Base-by-base conservation (phyloP, 1,140 invertebrate genomes). In the Hylaeus anthracinus region DNA sequence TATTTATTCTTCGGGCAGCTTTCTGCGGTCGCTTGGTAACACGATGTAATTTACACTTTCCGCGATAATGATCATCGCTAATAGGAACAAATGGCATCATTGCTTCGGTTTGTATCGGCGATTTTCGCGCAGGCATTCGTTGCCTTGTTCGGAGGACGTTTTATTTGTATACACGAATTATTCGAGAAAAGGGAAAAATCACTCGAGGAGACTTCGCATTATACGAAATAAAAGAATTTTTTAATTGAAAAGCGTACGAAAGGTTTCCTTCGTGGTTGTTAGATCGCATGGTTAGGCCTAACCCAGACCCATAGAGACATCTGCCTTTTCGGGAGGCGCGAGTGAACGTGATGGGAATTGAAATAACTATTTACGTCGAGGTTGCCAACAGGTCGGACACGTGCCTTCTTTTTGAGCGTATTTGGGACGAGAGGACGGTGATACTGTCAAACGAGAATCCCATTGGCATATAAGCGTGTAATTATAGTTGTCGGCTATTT, bases 381-480 rank as follows among this genome's bases (percentile, higher is more conserved):
- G 64, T 39, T 76, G 37, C 51, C 60, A 3, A 43, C 60, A 51
- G 41, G 15, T 67, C 56, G 72, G n/a, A n/a, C 69, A 43, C 12
- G 66, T 41, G n/a, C 37, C 26, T 5, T n/a, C 56, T 58, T 39
- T 55, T 10, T 10, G 43, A n/a, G 53, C 10, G 55, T 74, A 84
- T 83, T 53, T 71, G 56, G 75, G n/a, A 66, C 74, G 55, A n/a
- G 45, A 37, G 53, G 10, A 63, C 69, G 64, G 72, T 84, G 56
- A 82, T 53, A 51, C n/a, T 39, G 72, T 66, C 55, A 60, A 26
- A 0, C 64, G 60, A 71, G 80, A 83, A 83, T 84, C 83, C 74
- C 74, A 79, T 84, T 83, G 75, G 74, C 83, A 74, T 43, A 79
- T 66, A 83, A 74, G 75, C 71, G 39, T 53, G 37, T 83, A 79